Evolutionary conservation across 2,888 invertebrate species (phyloP).

Genomic region (Gari tellinella): DNA sequence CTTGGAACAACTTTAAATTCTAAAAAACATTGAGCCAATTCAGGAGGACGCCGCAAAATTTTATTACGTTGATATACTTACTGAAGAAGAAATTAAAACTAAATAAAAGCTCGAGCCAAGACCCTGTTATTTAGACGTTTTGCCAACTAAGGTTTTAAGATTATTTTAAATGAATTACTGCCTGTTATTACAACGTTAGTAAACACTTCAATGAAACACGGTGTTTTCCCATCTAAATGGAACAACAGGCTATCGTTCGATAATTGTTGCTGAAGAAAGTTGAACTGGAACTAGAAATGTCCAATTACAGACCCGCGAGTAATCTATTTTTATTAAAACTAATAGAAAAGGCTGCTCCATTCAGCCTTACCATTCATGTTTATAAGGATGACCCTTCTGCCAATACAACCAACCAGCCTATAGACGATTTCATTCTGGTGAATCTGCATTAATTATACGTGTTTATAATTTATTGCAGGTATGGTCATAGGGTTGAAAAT

Average conservation of each 20-base stretch:
- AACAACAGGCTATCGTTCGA: slow-evolving; percentile 34
- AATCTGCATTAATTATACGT: slow-evolving; percentile 36
- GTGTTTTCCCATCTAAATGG: slow-evolving; percentile 41
- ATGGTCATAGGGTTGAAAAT: too few species aligned
- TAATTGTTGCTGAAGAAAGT: slow-evolving; percentile 45
- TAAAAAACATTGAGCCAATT: slow-evolving; percentile 20
- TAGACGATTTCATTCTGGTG: slow-evolving; percentile 39
- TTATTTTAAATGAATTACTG: slow-evolving; percentile 6
- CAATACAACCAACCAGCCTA: slow-evolving; percentile 42
- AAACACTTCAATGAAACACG: slow-evolving; percentile 24
- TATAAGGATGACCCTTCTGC: slow-evolving; percentile 26
- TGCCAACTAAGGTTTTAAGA: slow-evolving; percentile 26
- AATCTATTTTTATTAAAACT: too few species aligned
- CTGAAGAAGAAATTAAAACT: slow-evolving; percentile 24
- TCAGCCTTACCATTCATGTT: slow-evolving; percentile 23
- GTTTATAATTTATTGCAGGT: slow-evolving; percentile 36
- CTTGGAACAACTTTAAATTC: slow-evolving; percentile 22
- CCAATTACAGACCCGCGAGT: slow-evolving; percentile 42
- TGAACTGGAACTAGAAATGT: slow-evolving; percentile 32
- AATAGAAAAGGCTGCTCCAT: slow-evolving; percentile 27
- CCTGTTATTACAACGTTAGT: slow-evolving; percentile 16
- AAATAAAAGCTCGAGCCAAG: slow-evolving; percentile 22
- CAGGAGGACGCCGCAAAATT: slow-evolving; percentile 16
- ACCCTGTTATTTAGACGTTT: slow-evolving; percentile 27
- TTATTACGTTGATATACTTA: slow-evolving; percentile 12